A percentile compares a stretch with the other conserved stretches of the same genome.
These are phyloP conservation scores for Cinclus cinclus DNA, from an alignment of 2,113 vertebrate genomes.

Conservation along the genomic window DNA sequence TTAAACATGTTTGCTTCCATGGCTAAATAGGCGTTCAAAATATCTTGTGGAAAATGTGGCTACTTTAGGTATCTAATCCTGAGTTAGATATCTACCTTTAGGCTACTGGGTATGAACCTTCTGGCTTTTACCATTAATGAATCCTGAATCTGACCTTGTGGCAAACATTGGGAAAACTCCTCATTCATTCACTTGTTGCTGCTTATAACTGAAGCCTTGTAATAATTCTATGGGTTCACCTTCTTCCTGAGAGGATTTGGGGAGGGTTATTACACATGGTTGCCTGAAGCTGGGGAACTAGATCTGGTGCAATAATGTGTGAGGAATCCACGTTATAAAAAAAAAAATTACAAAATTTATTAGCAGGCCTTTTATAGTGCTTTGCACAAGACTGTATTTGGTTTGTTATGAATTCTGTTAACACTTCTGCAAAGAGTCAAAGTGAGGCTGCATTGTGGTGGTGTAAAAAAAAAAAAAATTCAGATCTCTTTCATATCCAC, in stretches of 20 bases:
- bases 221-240: not conserved
- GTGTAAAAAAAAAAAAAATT: not conserved
- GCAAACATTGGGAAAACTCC: not conserved
- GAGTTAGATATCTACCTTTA: not conserved
- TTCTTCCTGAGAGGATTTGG: not conserved
- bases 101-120: not conserved
- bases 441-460: not conserved
- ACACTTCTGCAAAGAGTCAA: not conserved
- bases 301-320: not conserved
- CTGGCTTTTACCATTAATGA: not conserved
- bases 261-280: not conserved
- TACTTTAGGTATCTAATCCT: not conserved
- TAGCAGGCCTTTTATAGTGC: not conserved
- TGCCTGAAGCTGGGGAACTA: not conserved
- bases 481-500: conserved; percentile 54
- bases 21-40: not conserved
- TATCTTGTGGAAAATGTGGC: not conserved
- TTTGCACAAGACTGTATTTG: not conserved
- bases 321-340: not conserved
- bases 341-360: not conserved
- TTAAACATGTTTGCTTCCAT: not conserved
- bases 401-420: conserved; percentile 41
- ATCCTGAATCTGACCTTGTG: not conserved
- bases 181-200: not conserved
- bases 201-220: not conserved